Conservation (phyloP, 2,797 vertebrate species). For the Anisognathus igniventris region DNA sequence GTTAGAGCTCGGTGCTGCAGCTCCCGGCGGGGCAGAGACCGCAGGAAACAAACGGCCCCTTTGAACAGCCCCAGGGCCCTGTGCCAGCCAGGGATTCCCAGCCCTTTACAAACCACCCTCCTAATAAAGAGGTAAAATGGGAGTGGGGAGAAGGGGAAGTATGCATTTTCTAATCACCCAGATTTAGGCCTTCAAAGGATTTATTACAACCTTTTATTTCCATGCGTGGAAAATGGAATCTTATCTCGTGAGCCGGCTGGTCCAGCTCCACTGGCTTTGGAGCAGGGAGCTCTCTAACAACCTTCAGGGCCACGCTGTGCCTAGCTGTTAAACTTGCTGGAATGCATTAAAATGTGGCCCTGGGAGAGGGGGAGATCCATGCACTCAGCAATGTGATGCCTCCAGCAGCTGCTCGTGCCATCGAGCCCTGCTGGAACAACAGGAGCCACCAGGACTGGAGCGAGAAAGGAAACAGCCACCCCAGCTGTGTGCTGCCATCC, state of each 20-base stretch:
- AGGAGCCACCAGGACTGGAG: not conserved
- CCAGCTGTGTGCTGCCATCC: not conserved
- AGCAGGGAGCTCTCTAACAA: not conserved
- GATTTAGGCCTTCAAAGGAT: slow-evolving; percentile 38
- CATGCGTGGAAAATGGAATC: slow-evolving; percentile 33
- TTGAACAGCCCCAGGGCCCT: not conserved
- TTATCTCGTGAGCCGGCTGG: slow-evolving; percentile 18
- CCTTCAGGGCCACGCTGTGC: not conserved
- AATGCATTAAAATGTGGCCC: not conserved
- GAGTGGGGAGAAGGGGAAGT: not conserved
- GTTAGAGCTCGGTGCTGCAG: not conserved
- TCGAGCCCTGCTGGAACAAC: not conserved
- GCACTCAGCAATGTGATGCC: not conserved
- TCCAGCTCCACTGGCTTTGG: not conserved
- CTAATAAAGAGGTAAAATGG: slow-evolving; percentile 29
- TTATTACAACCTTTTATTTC: slow-evolving; percentile 62
- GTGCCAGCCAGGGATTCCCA: slow-evolving; percentile 19
- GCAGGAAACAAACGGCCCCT: slow-evolving; percentile 1
- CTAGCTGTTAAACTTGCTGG: not conserved
- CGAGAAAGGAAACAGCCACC: not conserved
- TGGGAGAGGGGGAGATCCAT: not conserved
- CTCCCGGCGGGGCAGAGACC: not conserved
- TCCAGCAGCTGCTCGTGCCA: not conserved
- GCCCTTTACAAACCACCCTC: not conserved
- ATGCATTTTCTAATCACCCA: slow-evolving; percentile 23